phyloP scores from a whole-genome alignment of 2,888 invertebrate species.

The Andrena praecox region DNA sequence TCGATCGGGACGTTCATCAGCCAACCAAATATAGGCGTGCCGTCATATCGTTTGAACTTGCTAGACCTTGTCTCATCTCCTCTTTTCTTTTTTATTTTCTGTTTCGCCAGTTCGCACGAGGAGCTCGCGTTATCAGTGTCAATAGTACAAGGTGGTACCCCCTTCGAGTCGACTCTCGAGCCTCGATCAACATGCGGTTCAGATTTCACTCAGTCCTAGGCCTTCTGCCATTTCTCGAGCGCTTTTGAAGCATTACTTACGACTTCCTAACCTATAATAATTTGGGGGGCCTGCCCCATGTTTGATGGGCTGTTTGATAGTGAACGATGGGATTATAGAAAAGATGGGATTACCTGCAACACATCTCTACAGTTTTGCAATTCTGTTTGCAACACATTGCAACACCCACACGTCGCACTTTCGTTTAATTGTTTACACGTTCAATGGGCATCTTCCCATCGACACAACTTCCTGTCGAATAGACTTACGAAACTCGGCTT shows the following conservation, averaged over 20 bases:
- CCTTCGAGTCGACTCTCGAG: constrained; percentile 43
- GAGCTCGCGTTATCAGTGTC: constrained; percentile 66
- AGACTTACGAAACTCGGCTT: background rate
- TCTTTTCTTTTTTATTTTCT: constrained; percentile 36
- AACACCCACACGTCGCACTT: too few relatives aligned
- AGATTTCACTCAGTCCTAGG: constrained; percentile 61
- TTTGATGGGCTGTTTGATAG: too few relatives aligned
- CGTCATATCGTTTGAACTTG: constrained; percentile 67
- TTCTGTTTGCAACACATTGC: too few relatives aligned
- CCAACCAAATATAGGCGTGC: constrained; percentile 66
- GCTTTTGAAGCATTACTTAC: constrained; percentile 34
- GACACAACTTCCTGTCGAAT: background rate
- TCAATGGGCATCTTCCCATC: background rate
- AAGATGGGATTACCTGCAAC: too few relatives aligned
- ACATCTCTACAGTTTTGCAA: too few relatives aligned
- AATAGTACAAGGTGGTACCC: constrained; percentile 53
- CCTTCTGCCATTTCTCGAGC: constrained; percentile 61
- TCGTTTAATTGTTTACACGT: too few relatives aligned
- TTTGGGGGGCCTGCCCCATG: too few relatives aligned
- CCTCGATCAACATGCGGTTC: constrained; percentile 68
- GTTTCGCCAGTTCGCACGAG: background rate
- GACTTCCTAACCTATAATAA: too few relatives aligned
- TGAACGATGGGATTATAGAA: too few relatives aligned
- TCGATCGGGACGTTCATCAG: constrained; percentile 18
- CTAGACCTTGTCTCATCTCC: constrained; percentile 43